Evolutionary conservation across 2,797 vertebrate genomes (phyloP).

Genomic region (Falco cherrug): DNA sequence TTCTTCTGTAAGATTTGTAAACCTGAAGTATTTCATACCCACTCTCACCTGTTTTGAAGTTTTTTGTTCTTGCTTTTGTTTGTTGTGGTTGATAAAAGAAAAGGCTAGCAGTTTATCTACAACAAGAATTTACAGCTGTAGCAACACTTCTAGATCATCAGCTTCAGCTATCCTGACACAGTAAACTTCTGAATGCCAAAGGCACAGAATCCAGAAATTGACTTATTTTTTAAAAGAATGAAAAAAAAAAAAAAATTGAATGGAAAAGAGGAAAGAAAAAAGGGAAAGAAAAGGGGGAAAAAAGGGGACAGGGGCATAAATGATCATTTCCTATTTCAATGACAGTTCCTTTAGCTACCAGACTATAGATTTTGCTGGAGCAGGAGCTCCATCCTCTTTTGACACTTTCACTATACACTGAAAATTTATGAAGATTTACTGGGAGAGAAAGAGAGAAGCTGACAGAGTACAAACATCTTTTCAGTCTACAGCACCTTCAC

Average conservation of each 20-base stretch:
- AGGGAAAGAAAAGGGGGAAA: fast-evolving
- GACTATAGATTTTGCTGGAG: background rate
- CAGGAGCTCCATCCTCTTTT: background rate
- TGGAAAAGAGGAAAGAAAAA: fast-evolving
- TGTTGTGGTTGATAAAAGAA: background rate
- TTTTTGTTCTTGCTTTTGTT: background rate
- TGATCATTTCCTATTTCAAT: background rate
- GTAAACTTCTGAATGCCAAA: background rate
- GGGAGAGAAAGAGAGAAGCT: background rate
- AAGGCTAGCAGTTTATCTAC: slow-evolving; percentile 12
- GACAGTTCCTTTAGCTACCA: background rate
- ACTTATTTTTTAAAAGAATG: background rate
- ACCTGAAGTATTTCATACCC: background rate
- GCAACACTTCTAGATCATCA: background rate
- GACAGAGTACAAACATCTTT: background rate
- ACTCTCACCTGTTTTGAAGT: background rate
- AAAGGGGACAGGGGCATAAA: fast-evolving
- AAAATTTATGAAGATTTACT: background rate
- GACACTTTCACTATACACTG: background rate
- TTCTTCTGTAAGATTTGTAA: background rate
- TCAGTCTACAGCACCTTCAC: background rate
- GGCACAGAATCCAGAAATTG: background rate
- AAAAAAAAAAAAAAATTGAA: too few species aligned
- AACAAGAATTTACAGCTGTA: background rate
- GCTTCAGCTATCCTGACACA: background rate